Conservation (phyloP, 2,113 vertebrate species). For the Petrocephalus zakoni region DNA sequence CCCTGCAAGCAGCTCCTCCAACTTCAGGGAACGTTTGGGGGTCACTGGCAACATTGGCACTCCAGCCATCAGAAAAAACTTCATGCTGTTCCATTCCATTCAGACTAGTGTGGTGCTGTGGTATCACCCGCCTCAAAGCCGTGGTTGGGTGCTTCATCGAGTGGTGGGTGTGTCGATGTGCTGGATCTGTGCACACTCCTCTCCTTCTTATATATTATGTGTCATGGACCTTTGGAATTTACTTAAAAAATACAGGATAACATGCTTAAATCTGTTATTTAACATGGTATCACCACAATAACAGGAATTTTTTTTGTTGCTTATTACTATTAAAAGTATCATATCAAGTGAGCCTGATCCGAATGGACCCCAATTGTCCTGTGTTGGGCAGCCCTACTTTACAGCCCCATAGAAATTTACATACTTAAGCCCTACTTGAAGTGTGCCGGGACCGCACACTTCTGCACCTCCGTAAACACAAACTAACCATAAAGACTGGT, state of each 20-base stretch:
- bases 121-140: too few species aligned
- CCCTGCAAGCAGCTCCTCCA: too few species aligned
- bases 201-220: background rate
- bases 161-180: too few species aligned
- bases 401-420: background rate
- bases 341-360: background rate
- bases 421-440: too few species aligned
- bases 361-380: background rate
- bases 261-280: background rate
- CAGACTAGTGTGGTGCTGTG: too few species aligned
- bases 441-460: background rate
- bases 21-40: too few species aligned
- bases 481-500: background rate
- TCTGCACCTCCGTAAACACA: background rate
- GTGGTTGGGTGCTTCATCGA: too few species aligned
- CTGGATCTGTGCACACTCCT: too few species aligned
- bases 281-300: background rate
- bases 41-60: too few species aligned
- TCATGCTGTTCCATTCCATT: too few species aligned
- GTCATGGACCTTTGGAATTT: background rate
- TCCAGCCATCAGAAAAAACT: too few species aligned
- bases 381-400: background rate
- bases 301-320: background rate
- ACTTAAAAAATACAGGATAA: background rate
- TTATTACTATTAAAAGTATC: background rate